Evolutionary conservation across 2,888 invertebrate genomes (phyloP).

Genomic region (Andrena marginata): DNA sequence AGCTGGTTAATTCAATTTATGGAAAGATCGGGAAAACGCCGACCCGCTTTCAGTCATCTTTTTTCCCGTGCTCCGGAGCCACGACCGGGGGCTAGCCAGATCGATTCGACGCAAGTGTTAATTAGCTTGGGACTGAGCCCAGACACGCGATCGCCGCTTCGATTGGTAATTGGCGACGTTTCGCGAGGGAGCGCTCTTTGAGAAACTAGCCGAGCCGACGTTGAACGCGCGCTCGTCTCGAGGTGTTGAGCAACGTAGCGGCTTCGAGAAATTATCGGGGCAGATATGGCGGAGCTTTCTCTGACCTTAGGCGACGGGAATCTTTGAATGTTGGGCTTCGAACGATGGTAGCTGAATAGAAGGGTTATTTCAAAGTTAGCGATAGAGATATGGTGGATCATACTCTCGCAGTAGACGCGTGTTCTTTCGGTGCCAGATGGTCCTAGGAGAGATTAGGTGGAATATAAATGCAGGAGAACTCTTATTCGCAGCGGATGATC

Average conservation of each 20-base stretch:
- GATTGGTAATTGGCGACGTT: conserved; percentile 31
- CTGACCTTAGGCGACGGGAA: background rate
- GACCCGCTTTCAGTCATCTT: conserved; percentile 44
- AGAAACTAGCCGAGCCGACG: background rate
- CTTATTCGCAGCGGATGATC: background rate
- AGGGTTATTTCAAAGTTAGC: too few species aligned
- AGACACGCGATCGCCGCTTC: background rate
- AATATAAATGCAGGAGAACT: background rate
- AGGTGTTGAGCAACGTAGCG: background rate
- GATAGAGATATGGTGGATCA: too few species aligned
- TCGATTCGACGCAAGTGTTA: conserved; percentile 32
- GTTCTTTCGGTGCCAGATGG: too few species aligned
- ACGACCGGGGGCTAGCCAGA: conserved; percentile 14
- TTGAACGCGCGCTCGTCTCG: background rate
- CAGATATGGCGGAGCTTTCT: background rate
- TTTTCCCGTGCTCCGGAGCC: conserved; percentile 20
- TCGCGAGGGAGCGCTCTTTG: background rate
- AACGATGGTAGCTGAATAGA: too few species aligned
- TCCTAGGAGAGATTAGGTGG: too few species aligned
- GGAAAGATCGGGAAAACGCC: conserved; percentile 55
- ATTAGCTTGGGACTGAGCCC: conserved; percentile 19
- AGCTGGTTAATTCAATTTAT: conserved; percentile 30
- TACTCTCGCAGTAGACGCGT: background rate
- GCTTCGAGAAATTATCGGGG: background rate
- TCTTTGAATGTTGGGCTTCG: background rate